Conservation (phyloP, 2,888 invertebrate genomes). For the Aleiodes testaceus region DNA sequence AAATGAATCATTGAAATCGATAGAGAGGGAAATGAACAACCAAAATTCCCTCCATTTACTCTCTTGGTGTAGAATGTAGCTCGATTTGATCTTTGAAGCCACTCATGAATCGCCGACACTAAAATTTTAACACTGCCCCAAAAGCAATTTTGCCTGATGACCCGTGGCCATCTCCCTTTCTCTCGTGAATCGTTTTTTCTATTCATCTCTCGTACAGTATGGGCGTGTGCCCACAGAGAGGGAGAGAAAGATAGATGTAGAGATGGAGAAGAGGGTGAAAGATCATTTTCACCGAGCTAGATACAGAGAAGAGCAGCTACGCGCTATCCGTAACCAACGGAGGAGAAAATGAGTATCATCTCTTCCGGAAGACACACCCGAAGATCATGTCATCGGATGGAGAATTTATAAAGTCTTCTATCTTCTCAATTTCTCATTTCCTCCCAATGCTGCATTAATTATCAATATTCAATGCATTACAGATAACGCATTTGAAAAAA, state of each 20-base stretch:
- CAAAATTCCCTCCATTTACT: neutral
- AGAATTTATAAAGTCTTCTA: slow-evolving; percentile 45
- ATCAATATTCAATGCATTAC: neutral
- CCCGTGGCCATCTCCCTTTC: slow-evolving; percentile 20
- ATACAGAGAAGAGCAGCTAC: slow-evolving; percentile 28
- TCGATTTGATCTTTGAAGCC: slow-evolving; percentile 29
- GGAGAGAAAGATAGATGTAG: slow-evolving; percentile 15
- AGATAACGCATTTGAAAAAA: no score
- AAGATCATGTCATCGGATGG: slow-evolving; percentile 48
- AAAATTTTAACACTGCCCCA: slow-evolving; percentile 61
- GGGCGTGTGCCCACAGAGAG: neutral
- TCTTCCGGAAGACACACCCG: slow-evolving; percentile 65
- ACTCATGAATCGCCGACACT: slow-evolving; percentile 58
- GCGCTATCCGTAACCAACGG: slow-evolving; percentile 73
- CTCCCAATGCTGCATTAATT: neutral
- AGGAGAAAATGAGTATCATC: slow-evolving; percentile 76
- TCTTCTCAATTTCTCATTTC: slow-evolving; percentile 8
- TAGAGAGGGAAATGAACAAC: neutral
- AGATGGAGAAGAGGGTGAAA: slow-evolving; percentile 16
- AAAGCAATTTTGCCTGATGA: slow-evolving; percentile 60
- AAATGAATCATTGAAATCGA: neutral
- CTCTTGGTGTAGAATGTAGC: slow-evolving; percentile 32
- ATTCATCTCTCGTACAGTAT: slow-evolving; percentile 21
- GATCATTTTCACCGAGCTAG: slow-evolving; percentile 19
- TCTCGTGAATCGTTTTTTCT: slow-evolving; percentile 15